phyloP scores from a whole-genome alignment of 2,113 vertebrate species.

The Heliornis fulica region DNA sequence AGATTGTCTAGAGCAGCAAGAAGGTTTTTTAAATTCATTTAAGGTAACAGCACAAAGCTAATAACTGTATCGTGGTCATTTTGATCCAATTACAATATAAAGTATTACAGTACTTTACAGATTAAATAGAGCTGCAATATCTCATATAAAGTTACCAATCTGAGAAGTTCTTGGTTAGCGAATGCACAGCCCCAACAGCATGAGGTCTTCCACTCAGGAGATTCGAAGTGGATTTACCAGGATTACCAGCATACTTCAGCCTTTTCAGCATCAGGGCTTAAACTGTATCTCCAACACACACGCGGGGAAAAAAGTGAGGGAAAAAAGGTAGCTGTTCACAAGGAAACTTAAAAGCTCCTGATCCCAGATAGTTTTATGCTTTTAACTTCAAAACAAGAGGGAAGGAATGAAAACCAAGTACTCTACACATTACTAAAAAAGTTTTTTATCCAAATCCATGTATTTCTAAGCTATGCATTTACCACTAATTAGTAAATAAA shows the following conservation, averaged over 20 bases:
- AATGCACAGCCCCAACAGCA: rapidly evolving
- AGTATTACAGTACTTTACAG: neutral
- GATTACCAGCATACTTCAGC: neutral
- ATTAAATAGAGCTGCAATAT: neutral
- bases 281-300: neutral
- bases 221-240: neutral
- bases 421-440: neutral
- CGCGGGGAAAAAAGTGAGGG: too few relatives aligned
- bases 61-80: neutral
- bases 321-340: neutral
- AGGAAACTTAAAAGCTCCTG: neutral
- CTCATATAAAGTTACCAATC: neutral
- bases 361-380: neutral
- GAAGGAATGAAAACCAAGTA: neutral
- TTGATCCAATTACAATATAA: neutral
- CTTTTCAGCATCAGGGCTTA: neutral
- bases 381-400: neutral
- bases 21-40: neutral
- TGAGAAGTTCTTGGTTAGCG: neutral
- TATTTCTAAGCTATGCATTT: neutral
- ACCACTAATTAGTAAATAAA: neutral
- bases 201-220: neutral
- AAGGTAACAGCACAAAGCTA: neutral
- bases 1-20: neutral
- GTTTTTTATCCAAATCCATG: neutral